Conservation (phyloP, 2,797 vertebrate species). For the Rhyacichthys aspro region DNA sequence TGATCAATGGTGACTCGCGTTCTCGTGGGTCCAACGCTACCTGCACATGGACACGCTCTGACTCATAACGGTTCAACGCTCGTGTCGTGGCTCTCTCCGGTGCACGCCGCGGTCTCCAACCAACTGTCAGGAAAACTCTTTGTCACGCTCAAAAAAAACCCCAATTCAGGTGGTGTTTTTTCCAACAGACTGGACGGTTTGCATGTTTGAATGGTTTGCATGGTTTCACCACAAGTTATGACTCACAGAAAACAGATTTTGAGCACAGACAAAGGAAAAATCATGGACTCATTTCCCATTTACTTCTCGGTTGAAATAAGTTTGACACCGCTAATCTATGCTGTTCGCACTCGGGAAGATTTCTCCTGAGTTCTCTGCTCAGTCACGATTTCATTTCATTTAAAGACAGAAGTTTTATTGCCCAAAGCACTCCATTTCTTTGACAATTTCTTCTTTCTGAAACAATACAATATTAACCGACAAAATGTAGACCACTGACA, state of each 20-base stretch:
- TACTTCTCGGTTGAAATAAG: too few relatives aligned
- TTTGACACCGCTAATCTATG: too few relatives aligned
- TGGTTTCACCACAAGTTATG: constrained; percentile 27
- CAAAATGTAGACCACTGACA: constrained; percentile 9
- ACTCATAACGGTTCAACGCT: constrained; percentile 46
- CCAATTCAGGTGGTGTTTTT: constrained; percentile 31
- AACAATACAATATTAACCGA: constrained; percentile 7
- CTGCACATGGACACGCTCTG: constrained; percentile 42
- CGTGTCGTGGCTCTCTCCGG: constrained; percentile 20
- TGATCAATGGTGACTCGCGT: constrained; percentile 60
- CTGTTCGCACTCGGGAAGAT: too few relatives aligned
- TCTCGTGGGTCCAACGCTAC: constrained; percentile 46
- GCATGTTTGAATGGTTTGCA: constrained; percentile 31
- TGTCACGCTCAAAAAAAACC: constrained; percentile 24
- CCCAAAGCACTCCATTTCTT: background rate
- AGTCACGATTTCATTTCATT: constrained; percentile 2
- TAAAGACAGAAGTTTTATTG: constrained; percentile 9
- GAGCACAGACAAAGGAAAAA: too few relatives aligned
- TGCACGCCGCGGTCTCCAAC: constrained; percentile 7
- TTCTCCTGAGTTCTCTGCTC: background rate
- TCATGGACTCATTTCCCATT: too few relatives aligned
- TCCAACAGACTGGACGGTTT: constrained; percentile 37
- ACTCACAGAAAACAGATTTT: constrained; percentile 10
- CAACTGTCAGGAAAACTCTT: constrained; percentile 30
- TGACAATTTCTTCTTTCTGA: constrained; percentile 1